These are phyloP conservation scores for Pangasius larnaudii DNA, from an alignment of 2,797 vertebrate species.

Conservation along the genomic window DNA sequence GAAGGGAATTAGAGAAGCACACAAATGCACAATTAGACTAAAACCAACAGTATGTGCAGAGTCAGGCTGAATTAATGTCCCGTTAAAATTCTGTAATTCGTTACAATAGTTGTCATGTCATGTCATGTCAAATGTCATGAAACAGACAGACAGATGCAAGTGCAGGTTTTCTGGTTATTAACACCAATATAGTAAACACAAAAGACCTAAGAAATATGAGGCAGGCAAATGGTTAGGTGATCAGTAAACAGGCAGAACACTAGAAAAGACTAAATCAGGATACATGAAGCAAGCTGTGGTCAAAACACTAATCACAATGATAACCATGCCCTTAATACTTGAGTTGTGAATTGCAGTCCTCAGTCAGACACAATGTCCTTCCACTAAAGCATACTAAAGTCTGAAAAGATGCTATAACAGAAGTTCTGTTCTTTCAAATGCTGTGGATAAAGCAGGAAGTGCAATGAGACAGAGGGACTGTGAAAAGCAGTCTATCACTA, in stretches of 20 bases:
- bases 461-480: background rate
- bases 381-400: background rate
- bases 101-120: background rate
- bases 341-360: background rate
- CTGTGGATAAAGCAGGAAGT: background rate
- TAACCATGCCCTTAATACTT: background rate
- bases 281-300: background rate
- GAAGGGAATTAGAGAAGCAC: background rate
- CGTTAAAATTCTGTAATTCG: background rate
- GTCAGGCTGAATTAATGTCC: background rate
- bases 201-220: background rate
- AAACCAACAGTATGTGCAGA: background rate
- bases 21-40: slow-evolving; percentile 20
- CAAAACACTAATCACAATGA: background rate
- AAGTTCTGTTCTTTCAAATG: background rate
- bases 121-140: background rate
- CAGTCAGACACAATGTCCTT: background rate
- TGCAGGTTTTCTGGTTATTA: too few relatives aligned
- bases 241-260: background rate
- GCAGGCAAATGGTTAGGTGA: background rate
- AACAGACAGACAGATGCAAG: background rate
- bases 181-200: background rate
- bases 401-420: background rate
- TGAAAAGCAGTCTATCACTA: background rate
- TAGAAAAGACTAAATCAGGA: background rate